phyloP scores from a whole-genome alignment of 2,797 vertebrate genomes.

The Pipistrellus pygmaeus region DNA sequence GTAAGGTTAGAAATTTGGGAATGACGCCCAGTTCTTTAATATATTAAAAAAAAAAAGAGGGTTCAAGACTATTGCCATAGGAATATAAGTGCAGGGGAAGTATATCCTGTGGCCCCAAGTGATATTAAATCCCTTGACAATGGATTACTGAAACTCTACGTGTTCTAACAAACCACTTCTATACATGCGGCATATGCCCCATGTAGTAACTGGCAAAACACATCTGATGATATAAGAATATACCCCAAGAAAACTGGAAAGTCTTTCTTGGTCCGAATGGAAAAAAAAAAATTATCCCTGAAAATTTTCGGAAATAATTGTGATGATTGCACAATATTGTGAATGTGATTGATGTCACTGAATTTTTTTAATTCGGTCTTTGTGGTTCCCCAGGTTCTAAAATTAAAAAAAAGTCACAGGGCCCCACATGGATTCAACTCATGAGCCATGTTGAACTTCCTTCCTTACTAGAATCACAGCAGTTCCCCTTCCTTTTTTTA shows the following conservation, averaged over 20 bases:
- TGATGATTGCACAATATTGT: background rate
- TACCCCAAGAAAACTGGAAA: background rate
- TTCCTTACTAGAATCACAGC: background rate
- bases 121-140: background rate
- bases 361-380: background rate
- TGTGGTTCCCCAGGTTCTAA: background rate
- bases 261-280: background rate
- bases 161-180: background rate
- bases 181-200: too few species aligned
- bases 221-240: background rate
- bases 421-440: background rate
- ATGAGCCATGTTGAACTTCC: background rate
- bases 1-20: background rate
- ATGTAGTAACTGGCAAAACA: background rate
- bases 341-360: background rate
- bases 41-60: background rate
- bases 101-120: background rate
- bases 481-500: background rate
- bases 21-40: slow-evolving; percentile 6
- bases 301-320: background rate
- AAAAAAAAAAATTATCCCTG: background rate
- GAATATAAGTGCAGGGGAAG: slow-evolving; percentile 32
- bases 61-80: background rate
- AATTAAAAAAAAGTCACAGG: background rate
- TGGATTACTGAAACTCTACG: too few species aligned